phyloP scores from a whole-genome alignment of 2,888 invertebrate genomes.

The Meliscaeva auricollis region DNA sequence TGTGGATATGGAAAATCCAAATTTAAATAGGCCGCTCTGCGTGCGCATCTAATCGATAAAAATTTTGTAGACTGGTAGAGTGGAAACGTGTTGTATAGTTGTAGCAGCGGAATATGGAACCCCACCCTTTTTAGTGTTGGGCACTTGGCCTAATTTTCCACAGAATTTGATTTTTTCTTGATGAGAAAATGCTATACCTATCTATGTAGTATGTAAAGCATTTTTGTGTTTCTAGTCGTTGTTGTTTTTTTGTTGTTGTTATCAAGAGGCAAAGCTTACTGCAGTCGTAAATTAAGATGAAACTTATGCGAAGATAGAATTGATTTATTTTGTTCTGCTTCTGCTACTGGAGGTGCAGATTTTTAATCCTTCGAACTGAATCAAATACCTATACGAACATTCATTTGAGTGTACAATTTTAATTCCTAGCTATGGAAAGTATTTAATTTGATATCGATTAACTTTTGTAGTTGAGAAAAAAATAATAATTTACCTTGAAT shows the following conservation, averaged over 20 bases:
- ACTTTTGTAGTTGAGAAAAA: neutral
- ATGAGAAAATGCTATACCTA: conserved; percentile 46
- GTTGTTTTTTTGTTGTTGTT: conserved; percentile 15
- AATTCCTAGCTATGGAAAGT: conserved; percentile 25
- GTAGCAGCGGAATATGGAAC: conserved; percentile 51
- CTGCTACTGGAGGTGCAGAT: neutral
- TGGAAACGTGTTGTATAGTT: conserved; percentile 32
- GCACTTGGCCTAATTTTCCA: conserved; percentile 69
- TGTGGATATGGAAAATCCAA: conserved; percentile 62
- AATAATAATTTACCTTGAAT: conserved; percentile 19
- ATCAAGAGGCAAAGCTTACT: conserved; percentile 48
- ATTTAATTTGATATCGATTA: conserved; percentile 38
- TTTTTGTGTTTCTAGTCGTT: too few relatives aligned
- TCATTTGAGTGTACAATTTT: conserved; percentile 8
- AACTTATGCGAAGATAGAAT: conserved; percentile 24
- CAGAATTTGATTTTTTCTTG: conserved; percentile 60
- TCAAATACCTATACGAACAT: neutral
- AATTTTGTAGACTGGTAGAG: conserved; percentile 53
- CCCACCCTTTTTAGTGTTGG: conserved; percentile 70
- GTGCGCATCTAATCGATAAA: conserved; percentile 77
- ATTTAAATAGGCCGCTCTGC: conserved; percentile 73
- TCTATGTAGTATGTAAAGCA: conserved; percentile 22
- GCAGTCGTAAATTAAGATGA: conserved; percentile 66
- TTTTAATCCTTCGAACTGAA: neutral
- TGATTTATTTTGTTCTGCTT: conserved; percentile 6